These are phyloP conservation scores for Apteryx mantelli DNA, from an alignment of 2,113 vertebrate species.

Conservation along the genomic window DNA sequence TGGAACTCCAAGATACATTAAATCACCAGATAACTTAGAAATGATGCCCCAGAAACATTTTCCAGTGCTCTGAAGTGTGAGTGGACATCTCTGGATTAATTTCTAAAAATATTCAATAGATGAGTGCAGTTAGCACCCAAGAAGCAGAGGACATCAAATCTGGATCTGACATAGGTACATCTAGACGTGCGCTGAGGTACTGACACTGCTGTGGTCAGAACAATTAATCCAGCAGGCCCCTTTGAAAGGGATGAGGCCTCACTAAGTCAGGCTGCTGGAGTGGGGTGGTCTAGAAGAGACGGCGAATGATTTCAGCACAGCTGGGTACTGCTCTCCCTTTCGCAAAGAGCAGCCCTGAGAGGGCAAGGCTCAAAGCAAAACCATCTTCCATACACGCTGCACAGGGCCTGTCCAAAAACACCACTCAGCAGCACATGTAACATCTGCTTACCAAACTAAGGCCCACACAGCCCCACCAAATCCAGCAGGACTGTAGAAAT, in stretches of 20 bases:
- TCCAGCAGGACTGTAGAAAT: not conserved
- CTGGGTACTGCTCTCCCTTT: not conserved
- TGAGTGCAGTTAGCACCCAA: not conserved
- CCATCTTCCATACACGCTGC: no score
- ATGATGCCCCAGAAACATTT: not conserved
- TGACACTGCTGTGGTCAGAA: not conserved
- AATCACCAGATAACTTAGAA: not conserved
- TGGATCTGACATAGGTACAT: not conserved
- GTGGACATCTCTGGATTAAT: not conserved
- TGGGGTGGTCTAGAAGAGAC: not conserved
- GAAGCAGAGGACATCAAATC: not conserved
- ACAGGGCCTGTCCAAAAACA: not conserved
- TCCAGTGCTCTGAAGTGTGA: not conserved
- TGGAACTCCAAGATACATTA: not conserved
- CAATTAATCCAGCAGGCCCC: not conserved
- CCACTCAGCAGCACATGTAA: not conserved
- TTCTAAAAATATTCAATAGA: not conserved
- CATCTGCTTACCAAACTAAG: accelerated
- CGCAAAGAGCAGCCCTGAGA: not conserved
- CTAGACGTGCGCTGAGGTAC: not conserved
- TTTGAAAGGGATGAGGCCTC: accelerated
- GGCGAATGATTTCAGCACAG: not conserved
- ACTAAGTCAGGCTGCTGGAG: no score
- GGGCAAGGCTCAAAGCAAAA: not conserved
- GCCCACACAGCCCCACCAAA: not conserved